Evolutionary conservation across 2,888 invertebrate species (phyloP).

Genomic region (Tenthredo scrophulariae): DNA sequence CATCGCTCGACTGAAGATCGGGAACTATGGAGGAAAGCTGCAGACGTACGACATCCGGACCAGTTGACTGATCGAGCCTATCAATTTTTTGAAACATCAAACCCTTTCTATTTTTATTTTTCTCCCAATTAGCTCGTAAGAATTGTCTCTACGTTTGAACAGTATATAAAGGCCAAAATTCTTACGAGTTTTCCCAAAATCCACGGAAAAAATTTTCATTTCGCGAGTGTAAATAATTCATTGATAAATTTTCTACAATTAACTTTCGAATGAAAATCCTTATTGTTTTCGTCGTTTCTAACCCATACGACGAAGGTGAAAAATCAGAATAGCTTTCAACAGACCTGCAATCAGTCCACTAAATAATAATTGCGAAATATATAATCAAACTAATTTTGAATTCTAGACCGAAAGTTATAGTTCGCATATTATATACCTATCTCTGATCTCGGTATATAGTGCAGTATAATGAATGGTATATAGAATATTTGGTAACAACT

Average conservation of each 20-base stretch:
- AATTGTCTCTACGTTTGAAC: background rate
- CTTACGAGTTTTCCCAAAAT: background rate
- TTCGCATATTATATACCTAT: background rate
- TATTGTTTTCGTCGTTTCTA: too few relatives aligned
- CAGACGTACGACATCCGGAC: constrained; percentile 44
- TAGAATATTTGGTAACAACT: constrained; percentile 6
- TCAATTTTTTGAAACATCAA: background rate
- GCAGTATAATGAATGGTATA: background rate
- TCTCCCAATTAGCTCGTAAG: too few relatives aligned
- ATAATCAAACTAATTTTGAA: background rate
- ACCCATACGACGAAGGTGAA: too few relatives aligned
- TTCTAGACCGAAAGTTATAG: background rate
- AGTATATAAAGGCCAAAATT: too few relatives aligned
- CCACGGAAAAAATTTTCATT: background rate
- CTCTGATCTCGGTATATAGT: background rate
- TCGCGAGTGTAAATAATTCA: too few relatives aligned
- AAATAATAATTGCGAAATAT: background rate
- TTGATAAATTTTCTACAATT: too few relatives aligned
- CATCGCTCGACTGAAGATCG: constrained; percentile 22
- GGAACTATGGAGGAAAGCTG: background rate
- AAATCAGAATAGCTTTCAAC: background rate
- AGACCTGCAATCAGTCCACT: background rate
- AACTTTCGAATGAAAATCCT: too few relatives aligned
- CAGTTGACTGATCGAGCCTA: constrained; percentile 42
- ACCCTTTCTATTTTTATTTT: background rate